Percentiles rank a stretch among this genome's conserved stretches.
phyloP scores from a whole-genome alignment of 2,888 invertebrate genomes.

The Oeneis ivallda region DNA sequence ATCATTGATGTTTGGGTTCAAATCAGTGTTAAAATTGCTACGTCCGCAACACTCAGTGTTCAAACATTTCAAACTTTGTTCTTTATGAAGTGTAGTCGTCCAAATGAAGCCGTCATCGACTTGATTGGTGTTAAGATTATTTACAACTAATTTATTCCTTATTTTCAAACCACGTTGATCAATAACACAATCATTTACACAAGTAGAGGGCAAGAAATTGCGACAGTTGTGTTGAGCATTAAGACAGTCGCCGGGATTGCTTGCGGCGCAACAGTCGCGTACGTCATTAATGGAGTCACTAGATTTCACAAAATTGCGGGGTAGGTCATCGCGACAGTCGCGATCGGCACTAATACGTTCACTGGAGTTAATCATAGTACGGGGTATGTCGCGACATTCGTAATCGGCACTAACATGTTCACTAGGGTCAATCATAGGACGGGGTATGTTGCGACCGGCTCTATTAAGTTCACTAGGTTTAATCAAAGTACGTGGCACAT shows the following conservation, averaged over 20 bases:
- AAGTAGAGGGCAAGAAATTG: neutral
- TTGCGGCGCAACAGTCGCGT: neutral
- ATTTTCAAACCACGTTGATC: neutral
- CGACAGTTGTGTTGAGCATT: neutral
- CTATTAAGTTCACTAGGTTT: neutral
- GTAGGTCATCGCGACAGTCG: neutral
- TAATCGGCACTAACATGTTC: neutral
- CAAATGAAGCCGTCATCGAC: neutral
- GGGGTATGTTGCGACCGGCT: neutral
- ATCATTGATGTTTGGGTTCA: neutral
- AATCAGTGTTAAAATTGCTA: neutral
- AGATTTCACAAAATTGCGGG: neutral
- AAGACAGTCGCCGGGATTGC: neutral
- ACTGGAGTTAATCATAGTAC: neutral
- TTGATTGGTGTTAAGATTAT: neutral
- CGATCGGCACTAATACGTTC: neutral
- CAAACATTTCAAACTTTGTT: slow-evolving; percentile 22
- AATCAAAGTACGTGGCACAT: too few relatives aligned
- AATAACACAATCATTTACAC: neutral
- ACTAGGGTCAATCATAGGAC: neutral
- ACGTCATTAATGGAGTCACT: neutral
- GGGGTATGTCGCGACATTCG: neutral
- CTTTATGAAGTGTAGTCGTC: neutral
- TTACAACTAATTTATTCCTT: neutral
- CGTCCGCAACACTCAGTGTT: slow-evolving; percentile 25